Evolutionary conservation across 53 echinoderm and acorn worm species (phyloP), one percentile per base, ranked within the genome.

Genomic region (Luidia sarsii): DNA sequence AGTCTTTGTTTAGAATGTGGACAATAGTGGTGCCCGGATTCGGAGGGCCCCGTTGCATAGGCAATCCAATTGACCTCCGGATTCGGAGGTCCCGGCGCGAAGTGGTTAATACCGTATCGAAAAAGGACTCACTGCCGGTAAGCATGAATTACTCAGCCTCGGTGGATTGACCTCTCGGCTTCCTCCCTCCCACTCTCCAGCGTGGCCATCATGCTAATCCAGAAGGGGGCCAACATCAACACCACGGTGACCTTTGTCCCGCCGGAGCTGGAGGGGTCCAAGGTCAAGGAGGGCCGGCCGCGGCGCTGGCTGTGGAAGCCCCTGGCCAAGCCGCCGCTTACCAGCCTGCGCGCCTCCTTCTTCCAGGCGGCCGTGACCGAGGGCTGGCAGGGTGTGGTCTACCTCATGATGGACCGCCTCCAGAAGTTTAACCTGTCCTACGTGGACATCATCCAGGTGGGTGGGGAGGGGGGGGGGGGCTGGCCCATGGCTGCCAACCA

Each of bases 371-470:
- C 89, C 29, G 89, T 97, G 22, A 73, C 87, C 33, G 84, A 89
- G 33, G 86, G 88, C n/a, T 97, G 99, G 99, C 93, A 97, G 34
- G 99, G 97, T 0, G 94, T 97, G 24, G 55, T 91, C 59, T 97
- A 89, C 65, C 91, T 97, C 24, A 83, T 94, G 67, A 93, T 89
- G 93, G 97, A 89, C 28, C 66, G 90, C 65, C 65, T 97, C 46
- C 91, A 97, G 53, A 85, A 72, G 79, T 88, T 85, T 69, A 64
- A 84, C 31, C 79, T 93, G 57, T 79, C 89, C 24, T 87, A 84
- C 67, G 56, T 82, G 54, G 83, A 80, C n/a, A 73, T 90, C 57
- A 80, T 93, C 54, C 82, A 90, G 89, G 93, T 92, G 31, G 14
- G 67, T n/a, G n/a, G n/a, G n/a, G n/a, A n/a, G n/a, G n/a, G n/a